A percentile compares a stretch with the other conserved stretches of the same genome.
These are phyloP conservation scores for Nestor notabilis DNA, from an alignment of 2,113 vertebrate genomes.

Conservation along the genomic window DNA sequence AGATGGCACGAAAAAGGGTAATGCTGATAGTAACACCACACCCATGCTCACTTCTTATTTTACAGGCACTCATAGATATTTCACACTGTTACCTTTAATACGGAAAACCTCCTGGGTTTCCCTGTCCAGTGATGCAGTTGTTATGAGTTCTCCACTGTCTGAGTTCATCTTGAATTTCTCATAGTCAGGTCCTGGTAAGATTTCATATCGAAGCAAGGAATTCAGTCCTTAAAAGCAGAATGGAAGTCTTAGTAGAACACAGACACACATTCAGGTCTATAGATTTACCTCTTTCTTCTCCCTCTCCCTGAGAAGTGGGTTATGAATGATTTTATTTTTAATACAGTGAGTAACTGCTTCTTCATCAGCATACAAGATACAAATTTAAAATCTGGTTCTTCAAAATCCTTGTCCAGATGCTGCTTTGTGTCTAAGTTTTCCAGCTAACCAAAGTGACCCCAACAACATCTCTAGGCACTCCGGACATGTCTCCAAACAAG, in stretches of 20 bases:
- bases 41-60: background rate
- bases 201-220: conserved; percentile 84
- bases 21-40: background rate
- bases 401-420: background rate
- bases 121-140: conserved; percentile 81
- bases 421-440: background rate
- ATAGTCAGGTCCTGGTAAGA: conserved; percentile 84
- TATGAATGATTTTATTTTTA: background rate
- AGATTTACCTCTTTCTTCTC: background rate
- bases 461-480: background rate
- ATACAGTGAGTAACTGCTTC: background rate
- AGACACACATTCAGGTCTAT: background rate
- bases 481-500: background rate
- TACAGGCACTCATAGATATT: background rate
- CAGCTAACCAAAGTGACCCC: background rate
- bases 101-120: conserved; percentile 81
- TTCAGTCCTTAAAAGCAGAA: conserved; percentile 81
- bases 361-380: background rate
- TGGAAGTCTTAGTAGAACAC: background rate
- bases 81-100: conserved; percentile 81
- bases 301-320: background rate
- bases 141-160: conserved; percentile 81
- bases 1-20: background rate
- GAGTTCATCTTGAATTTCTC: conserved; percentile 84
- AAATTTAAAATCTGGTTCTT: background rate